phyloP scores from a whole-genome alignment of 1,140 invertebrate species.

The Papilio polytes region DNA sequence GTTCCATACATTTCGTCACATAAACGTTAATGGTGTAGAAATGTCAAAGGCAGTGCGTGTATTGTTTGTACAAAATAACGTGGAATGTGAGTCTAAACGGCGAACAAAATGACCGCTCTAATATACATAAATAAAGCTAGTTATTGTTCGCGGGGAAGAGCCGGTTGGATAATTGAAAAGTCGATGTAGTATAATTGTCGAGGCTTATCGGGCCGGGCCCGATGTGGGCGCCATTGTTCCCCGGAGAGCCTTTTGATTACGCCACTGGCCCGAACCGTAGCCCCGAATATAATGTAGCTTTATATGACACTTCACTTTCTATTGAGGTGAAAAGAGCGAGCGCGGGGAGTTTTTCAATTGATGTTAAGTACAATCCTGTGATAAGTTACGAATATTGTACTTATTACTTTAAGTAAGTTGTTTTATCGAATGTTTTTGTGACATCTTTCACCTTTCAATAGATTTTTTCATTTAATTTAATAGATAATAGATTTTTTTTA shows the following conservation, averaged over 20 bases:
- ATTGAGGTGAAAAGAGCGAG: constrained; percentile 71
- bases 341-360: constrained; percentile 48
- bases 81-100: constrained; percentile 63
- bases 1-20: constrained; percentile 13
- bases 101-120: constrained; percentile 77
- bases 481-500: too few relatives aligned
- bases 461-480: too few relatives aligned
- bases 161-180: constrained; percentile 82
- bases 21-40: constrained; percentile 22
- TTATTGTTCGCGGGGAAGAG: constrained; percentile 75
- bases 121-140: constrained; percentile 81
- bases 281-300: constrained; percentile 78
- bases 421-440: not conserved
- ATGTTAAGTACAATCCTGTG: constrained; percentile 18
- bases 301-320: constrained; percentile 78
- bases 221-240: constrained; percentile 82
- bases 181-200: constrained; percentile 83
- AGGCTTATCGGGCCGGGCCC: constrained; percentile 77
- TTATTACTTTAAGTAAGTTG: constrained; percentile 13
- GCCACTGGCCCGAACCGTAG: constrained; percentile 63
- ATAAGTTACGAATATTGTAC: not conserved
- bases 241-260: constrained; percentile 81
- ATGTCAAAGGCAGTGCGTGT: constrained; percentile 23
- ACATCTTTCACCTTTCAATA: not conserved
- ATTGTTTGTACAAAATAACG: constrained; percentile 37